A percentile compares a stretch with the other conserved stretches of the same genome.
phyloP scores from a whole-genome alignment of 2,797 vertebrate genomes.

The Gephyroberyx darwinii region DNA sequence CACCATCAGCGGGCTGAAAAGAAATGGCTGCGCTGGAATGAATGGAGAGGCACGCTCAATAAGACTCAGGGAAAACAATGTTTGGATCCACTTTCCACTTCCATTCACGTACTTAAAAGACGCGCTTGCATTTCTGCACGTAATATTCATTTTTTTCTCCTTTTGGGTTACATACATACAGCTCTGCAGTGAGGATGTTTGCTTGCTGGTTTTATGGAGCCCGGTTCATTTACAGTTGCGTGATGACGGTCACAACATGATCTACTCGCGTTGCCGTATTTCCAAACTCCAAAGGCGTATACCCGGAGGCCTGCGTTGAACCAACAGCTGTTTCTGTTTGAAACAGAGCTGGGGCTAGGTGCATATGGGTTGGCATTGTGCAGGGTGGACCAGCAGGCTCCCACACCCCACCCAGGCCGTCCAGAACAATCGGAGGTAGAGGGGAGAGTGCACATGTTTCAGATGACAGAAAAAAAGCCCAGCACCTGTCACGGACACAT shows the following conservation, averaged over 20 bases:
- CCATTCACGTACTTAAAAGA: not conserved
- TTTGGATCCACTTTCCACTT: not conserved
- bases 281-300: not conserved
- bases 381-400: constrained; percentile 27
- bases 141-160: not conserved
- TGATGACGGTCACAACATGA: not conserved
- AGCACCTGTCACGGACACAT: constrained; percentile 75
- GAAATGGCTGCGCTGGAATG: constrained; percentile 4
- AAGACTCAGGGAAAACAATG: not conserved
- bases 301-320: constrained; percentile 8
- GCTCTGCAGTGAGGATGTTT: not conserved
- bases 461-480: constrained; percentile 61
- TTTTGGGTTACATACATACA: not conserved
- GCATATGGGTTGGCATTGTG: constrained; percentile 23
- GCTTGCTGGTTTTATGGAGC: not conserved
- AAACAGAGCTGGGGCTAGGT: constrained; percentile 30
- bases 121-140: not conserved
- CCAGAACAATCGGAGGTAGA: constrained; percentile 58
- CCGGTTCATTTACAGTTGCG: too few relatives aligned
- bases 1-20: constrained; percentile 1
- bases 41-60: not conserved
- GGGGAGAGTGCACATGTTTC: constrained; percentile 58
- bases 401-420: constrained; percentile 30
- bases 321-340: constrained; percentile 13
- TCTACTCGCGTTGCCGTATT: not conserved